A percentile compares a stretch with the other conserved stretches of the same genome.
Evolutionary conservation across 2,888 invertebrate genomes (phyloP).

Genomic region (Microplitis manilae): DNA sequence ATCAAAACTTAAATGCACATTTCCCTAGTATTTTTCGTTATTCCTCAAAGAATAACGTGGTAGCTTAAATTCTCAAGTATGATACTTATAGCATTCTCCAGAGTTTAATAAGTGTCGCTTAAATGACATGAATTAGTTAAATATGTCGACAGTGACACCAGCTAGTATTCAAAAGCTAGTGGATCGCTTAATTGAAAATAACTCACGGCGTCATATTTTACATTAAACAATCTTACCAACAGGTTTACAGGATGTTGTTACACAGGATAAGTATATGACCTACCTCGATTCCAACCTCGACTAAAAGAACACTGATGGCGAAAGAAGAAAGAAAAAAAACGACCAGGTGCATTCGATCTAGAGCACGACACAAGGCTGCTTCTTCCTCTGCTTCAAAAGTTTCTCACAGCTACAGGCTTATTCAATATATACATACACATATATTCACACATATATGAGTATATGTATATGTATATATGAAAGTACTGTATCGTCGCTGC

Average conservation of each 20-base stretch:
- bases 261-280: background rate
- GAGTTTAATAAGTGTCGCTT: constrained; percentile 67
- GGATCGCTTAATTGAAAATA: constrained; percentile 67
- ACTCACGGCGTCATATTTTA: constrained; percentile 65
- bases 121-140: constrained; percentile 68
- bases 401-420: constrained; percentile 2
- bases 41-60: too few relatives aligned
- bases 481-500: constrained; percentile 8
- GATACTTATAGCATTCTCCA: constrained; percentile 61
- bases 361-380: background rate
- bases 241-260: background rate
- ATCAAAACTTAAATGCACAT: too few relatives aligned
- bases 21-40: too few relatives aligned
- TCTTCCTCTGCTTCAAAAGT: background rate
- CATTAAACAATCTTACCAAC: constrained; percentile 39
- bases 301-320: background rate
- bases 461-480: background rate
- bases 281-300: constrained; percentile 15
- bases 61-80: constrained; percentile 52
- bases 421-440: background rate
- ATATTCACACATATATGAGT: background rate
- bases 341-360: constrained; percentile 13
- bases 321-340: background rate
- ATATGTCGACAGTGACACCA: constrained; percentile 58
- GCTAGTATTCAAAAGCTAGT: constrained; percentile 48